Base-by-base conservation (phyloP, 2,888 invertebrate species). In the Ametastegia equiseti region DNA sequence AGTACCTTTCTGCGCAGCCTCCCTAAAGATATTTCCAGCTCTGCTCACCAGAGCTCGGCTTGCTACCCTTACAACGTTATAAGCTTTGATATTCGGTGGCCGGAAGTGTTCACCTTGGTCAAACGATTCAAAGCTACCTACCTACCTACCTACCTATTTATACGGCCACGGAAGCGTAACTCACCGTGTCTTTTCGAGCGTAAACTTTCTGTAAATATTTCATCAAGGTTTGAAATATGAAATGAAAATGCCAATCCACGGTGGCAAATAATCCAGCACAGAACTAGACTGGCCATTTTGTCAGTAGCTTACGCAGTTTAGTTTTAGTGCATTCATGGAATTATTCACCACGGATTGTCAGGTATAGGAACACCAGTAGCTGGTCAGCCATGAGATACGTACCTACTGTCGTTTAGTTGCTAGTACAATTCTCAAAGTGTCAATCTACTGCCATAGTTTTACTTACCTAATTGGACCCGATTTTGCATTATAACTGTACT, bases 11-110 rank as follows among this genome's bases (percentile, higher is more conserved):
- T 67, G 39, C 65, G 65, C 65, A 67, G n/a, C 65, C 11, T 36
- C 39, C n/a, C 11, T n/a, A 67, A 19, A 67, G 65, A 67, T 39
- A 67, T 67, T 67, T 67, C 65, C 7, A 67, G 36, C 69, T 71
- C 47, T 30, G 2, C 27, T 71, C 47, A 7, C 42, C 71, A 23
- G 71, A 15, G 47, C 36, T 30, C 30, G 45, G 15, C 47, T 47
- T 13, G 71, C 67, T 67, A 11, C 67, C 67, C n/a, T 36, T 39
- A 42, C 7, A n/a, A 69, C 67, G 15, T 19, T 15, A 11, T 19
- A 4, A 69, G 67, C 71, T 71, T 71, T 45, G 45, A 47, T 71
- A 42, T 47, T 71, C 71, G n/a, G 27, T 27, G 47, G 19, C 71
- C 45, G 71, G 71, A 71, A 71, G 45, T 36, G 27, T 30, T 47